phyloP scores from a whole-genome alignment of 2,797 vertebrate species.

The Propithecus deckenii region DNA sequence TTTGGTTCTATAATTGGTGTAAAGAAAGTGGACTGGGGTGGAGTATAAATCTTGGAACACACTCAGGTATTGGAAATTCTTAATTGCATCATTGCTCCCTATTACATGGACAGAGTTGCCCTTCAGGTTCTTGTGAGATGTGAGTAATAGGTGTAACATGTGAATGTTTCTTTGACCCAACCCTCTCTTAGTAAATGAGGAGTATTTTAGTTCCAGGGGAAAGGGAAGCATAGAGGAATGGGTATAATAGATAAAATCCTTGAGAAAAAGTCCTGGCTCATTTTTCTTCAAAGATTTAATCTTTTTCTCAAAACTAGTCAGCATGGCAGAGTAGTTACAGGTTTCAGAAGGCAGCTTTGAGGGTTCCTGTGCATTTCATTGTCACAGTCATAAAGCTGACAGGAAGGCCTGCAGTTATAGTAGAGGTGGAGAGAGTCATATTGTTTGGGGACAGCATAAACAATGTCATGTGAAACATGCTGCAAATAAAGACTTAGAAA shows the following conservation, averaged over 20 bases:
- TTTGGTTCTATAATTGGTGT: constrained; percentile 4
- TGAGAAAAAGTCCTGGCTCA: constrained; percentile 6
- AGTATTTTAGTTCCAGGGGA: constrained; percentile 38
- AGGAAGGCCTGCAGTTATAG: background rate
- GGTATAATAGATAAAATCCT: background rate
- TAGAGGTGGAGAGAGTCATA: background rate
- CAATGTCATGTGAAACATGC: background rate
- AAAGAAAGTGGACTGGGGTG: background rate
- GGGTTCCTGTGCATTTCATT: background rate
- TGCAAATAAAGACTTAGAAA: background rate
- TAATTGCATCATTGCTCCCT: background rate
- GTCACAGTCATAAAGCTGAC: background rate
- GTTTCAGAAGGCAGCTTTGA: background rate
- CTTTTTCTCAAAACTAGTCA: background rate
- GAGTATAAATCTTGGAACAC: background rate
- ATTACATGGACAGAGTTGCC: background rate
- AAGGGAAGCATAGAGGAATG: background rate
- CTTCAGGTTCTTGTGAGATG: constrained; percentile 41
- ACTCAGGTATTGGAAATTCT: background rate
- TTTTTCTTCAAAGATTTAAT: constrained; percentile 16
- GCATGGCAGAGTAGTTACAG: background rate
- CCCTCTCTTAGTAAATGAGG: background rate
- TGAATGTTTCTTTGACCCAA: constrained; percentile 9
- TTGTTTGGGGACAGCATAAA: background rate
- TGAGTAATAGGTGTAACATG: constrained; percentile 20